Evolutionary conservation across 2,113 vertebrate genomes (phyloP), one percentile per base, ranked within the genome.

Genomic region (Notiomystis cincta): DNA sequence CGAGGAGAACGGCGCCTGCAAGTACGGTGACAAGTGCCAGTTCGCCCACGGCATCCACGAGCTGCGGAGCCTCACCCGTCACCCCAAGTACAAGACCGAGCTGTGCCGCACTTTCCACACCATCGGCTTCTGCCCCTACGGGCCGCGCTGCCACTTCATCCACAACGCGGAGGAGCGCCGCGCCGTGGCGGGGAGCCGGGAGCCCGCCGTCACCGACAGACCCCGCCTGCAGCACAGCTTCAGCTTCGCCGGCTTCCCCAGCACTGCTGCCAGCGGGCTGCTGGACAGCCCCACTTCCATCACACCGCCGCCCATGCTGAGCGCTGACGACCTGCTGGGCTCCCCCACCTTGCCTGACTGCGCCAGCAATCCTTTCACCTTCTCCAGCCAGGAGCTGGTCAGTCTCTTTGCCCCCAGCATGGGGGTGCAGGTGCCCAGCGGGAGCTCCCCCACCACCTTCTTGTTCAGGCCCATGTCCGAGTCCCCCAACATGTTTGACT

Each of bases 61-160:
- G 99, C 98, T 99, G 95, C 99, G 99, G 93, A 99, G 99, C 98
- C 98, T 99, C 96, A 99, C 98, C 94, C 99, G 99, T 82, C 99
- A 99, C 87, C 99, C 99, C 97, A 99, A 99, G 96, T 99, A 99
- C 98, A 99, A 99, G 98, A 99, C 99, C 5, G 99, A 99, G 98
- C 98, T 99, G 93, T 99, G 99, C 98, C 99, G 99, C 98, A 99
- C 99, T 95, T 99, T 99, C 98, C 99, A 99, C 98, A 99, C 99
- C 98, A 99, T 99, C 38, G 99, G 99, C 44, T 99, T 99, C 98
- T 99, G 99, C 96, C 99, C 99, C 0, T 99, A 99, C 0, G 99
- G 99, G 95, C 99, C 99, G 15, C 99, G 99, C 95, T 99, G 99
- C 98, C 99, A 99, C 98, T 99, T 99, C 98, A 99, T 99, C 97